Evolutionary conservation across 2,113 vertebrate genomes (phyloP).

Genomic region (Phaethornis superciliosus): DNA sequence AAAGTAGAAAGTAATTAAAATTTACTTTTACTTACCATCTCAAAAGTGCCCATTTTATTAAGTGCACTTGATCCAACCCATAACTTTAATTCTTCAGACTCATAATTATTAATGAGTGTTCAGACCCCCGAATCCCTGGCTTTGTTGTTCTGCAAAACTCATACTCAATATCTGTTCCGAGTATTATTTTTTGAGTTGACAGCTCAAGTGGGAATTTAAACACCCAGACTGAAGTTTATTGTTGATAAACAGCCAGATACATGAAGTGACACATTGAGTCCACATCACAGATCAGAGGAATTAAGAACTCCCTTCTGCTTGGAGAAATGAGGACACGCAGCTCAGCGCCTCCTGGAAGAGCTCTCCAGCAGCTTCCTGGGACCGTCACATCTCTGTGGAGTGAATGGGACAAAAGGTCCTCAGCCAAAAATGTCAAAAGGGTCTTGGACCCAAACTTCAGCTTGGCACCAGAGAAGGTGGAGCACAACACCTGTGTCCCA

Average conservation of each 20-base stretch:
- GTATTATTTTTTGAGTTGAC: neutral
- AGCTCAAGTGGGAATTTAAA: conserved; percentile 24
- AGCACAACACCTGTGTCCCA: accelerated
- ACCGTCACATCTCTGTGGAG: neutral
- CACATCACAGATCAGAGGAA: conserved; percentile 54
- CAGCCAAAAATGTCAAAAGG: neutral
- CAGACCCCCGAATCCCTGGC: neutral
- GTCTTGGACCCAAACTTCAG: accelerated
- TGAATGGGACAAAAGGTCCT: neutral
- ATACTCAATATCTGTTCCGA: neutral
- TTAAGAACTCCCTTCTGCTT: neutral
- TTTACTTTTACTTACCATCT: neutral
- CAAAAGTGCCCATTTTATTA: neutral
- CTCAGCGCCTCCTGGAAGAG: neutral
- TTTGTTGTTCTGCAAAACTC: neutral
- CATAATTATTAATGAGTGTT: neutral
- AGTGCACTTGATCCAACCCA: neutral
- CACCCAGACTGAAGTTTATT: neutral
- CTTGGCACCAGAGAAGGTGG: neutral
- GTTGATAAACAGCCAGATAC: conserved; percentile 28
- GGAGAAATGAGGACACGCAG: neutral
- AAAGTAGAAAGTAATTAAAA: neutral
- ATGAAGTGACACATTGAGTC: conserved; percentile 58
- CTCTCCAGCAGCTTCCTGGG: neutral
- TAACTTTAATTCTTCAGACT: neutral